Evolutionary conservation across 2,797 vertebrate species (phyloP).

Genomic region (Novumbra hubbsi): DNA sequence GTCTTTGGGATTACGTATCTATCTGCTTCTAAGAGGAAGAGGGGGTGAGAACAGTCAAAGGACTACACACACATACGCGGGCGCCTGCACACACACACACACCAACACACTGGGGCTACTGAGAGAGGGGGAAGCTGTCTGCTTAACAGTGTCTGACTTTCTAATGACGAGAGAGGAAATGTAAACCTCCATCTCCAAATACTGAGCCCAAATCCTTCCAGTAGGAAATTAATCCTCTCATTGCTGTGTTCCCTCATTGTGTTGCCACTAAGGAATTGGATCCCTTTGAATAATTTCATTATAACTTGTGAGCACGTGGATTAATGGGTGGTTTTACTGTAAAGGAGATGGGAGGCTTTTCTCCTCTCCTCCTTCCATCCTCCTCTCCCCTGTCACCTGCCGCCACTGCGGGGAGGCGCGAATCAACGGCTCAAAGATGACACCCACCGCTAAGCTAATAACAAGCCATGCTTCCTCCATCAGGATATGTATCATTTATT

Average conservation of each 20-base stretch:
- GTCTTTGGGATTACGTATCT: conserved; percentile 10
- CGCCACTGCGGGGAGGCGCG: neutral
- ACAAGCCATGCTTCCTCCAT: neutral
- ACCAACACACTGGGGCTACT: neutral
- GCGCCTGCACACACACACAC: neutral
- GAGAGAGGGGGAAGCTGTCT: neutral
- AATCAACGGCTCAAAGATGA: neutral
- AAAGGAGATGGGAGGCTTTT: conserved; percentile 35
- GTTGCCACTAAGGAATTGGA: conserved; percentile 57
- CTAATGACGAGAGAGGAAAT: neutral
- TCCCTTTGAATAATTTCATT: conserved; percentile 65
- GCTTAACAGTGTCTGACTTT: conserved; percentile 5
- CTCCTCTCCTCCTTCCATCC: neutral
- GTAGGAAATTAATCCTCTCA: conserved; percentile 64
- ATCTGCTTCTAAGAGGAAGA: neutral
- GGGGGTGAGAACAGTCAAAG: neutral
- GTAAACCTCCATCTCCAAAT: conserved; percentile 59
- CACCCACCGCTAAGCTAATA: neutral
- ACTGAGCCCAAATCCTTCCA: conserved; percentile 52
- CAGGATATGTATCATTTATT: neutral
- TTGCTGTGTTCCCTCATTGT: conserved; percentile 55
- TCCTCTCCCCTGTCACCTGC: neutral
- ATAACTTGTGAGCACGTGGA: conserved; percentile 61
- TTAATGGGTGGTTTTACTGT: conserved; percentile 57
- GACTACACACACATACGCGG: neutral